Percentiles rank a stretch among this genome's conserved stretches.
phyloP scores from a whole-genome alignment of 2,113 vertebrate species.

The Hystrix cristata region DNA sequence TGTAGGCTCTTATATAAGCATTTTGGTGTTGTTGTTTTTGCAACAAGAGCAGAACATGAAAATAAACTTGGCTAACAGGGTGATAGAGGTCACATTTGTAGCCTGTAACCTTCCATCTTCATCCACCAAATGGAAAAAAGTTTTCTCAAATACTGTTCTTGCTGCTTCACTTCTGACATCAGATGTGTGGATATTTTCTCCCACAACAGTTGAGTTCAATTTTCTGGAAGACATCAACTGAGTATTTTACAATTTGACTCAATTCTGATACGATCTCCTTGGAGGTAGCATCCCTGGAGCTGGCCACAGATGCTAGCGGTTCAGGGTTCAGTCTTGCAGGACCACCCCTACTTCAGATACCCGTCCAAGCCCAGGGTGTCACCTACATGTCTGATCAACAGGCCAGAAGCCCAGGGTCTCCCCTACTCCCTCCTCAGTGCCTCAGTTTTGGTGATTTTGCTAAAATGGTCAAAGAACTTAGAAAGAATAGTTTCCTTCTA shows the following conservation, averaged over 20 bases:
- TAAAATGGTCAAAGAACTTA: not conserved
- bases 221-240: not conserved
- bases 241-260: not conserved
- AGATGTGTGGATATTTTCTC: not conserved
- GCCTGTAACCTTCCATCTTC: not conserved
- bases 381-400: no score
- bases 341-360: not conserved
- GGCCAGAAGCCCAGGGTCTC: not conserved
- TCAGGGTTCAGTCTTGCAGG: not conserved
- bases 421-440: not conserved
- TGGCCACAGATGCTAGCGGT: not conserved
- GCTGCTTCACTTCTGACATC: not conserved
- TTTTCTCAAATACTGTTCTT: not conserved
- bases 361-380: not conserved
- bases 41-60: slow-evolving; percentile 19
- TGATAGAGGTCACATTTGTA: not conserved
- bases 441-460: not conserved
- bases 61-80: slow-evolving; percentile 38
- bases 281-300: not conserved
- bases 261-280: not conserved
- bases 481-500: not conserved
- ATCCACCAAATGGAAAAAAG: not conserved
- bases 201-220: not conserved
- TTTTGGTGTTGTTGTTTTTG: not conserved
- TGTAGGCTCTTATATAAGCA: not conserved